A percentile compares a stretch with the other conserved stretches of the same genome.
These are phyloP conservation scores for Hedya salicella DNA, from an alignment of 2,888 invertebrate species.

Conservation along the genomic window DNA sequence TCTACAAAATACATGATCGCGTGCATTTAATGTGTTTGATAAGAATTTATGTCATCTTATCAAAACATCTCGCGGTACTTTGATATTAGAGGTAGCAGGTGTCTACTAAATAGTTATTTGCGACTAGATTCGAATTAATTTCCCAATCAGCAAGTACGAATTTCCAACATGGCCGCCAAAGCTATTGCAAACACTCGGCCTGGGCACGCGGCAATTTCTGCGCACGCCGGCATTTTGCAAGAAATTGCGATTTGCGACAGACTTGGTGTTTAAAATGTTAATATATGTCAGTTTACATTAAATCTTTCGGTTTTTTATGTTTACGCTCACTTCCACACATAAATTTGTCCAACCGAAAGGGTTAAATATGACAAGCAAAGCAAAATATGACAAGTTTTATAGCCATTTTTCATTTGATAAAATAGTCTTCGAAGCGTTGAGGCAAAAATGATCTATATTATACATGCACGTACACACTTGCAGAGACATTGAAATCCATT, in stretches of 20 bases:
- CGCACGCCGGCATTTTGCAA: slow-evolving; percentile 19
- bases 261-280: slow-evolving; percentile 18
- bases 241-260: slow-evolving; percentile 22
- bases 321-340: not conserved
- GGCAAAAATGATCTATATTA: no score
- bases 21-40: no score
- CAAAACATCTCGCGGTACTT: not conserved
- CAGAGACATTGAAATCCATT: no score
- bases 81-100: not conserved
- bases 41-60: not conserved
- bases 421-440: no score
- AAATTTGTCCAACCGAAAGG: not conserved
- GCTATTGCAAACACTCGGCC: slow-evolving; percentile 17
- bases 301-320: not conserved
- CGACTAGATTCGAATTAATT: not conserved
- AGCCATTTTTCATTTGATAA: no score
- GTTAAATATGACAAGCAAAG: no score
- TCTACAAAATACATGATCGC: no score
- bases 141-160: not conserved
- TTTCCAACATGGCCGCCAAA: slow-evolving; percentile 6
- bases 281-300: slow-evolving; percentile 24
- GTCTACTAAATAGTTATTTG: no score
- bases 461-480: no score
- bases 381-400: no score
- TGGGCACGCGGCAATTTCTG: slow-evolving; percentile 22